Conservation (phyloP, 2,888 invertebrate species). For the Euproctis similis region DNA sequence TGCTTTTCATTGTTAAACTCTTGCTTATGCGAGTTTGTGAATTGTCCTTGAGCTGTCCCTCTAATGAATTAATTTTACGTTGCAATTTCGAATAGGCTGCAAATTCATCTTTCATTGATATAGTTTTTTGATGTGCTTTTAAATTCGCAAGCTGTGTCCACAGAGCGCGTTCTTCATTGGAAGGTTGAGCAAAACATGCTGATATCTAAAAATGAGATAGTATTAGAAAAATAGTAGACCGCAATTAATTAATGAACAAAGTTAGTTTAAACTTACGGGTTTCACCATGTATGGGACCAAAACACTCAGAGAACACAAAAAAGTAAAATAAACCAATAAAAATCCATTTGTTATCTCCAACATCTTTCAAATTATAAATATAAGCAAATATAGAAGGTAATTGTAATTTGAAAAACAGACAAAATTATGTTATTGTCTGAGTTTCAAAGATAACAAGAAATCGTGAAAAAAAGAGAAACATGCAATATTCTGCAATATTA, state of each 20-base stretch:
- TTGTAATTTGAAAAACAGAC: no score
- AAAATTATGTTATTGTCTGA: no score
- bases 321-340: slow-evolving; percentile 58
- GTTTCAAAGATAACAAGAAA: no score
- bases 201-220: slow-evolving; percentile 51
- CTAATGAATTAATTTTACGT: slow-evolving; percentile 73
- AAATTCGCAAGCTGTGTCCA: slow-evolving; percentile 54
- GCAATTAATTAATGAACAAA: neutral
- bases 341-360: slow-evolving; percentile 65
- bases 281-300: slow-evolving; percentile 62
- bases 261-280: slow-evolving; percentile 58
- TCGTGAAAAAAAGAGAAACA: no score
- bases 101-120: slow-evolving; percentile 77
- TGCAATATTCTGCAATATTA: no score
- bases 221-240: neutral
- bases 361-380: no score
- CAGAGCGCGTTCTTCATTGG: slow-evolving; percentile 54
- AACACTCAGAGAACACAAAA: slow-evolving; percentile 62
- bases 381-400: no score
- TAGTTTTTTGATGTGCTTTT: slow-evolving; percentile 58
- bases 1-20: slow-evolving; percentile 53
- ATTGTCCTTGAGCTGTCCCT: slow-evolving; percentile 56
- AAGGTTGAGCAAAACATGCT: slow-evolving; percentile 61
- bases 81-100: slow-evolving; percentile 77
- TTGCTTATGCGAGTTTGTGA: slow-evolving; percentile 53